Base-by-base conservation (phyloP, 2,113 vertebrate species). In the Catagonus wagneri region DNA sequence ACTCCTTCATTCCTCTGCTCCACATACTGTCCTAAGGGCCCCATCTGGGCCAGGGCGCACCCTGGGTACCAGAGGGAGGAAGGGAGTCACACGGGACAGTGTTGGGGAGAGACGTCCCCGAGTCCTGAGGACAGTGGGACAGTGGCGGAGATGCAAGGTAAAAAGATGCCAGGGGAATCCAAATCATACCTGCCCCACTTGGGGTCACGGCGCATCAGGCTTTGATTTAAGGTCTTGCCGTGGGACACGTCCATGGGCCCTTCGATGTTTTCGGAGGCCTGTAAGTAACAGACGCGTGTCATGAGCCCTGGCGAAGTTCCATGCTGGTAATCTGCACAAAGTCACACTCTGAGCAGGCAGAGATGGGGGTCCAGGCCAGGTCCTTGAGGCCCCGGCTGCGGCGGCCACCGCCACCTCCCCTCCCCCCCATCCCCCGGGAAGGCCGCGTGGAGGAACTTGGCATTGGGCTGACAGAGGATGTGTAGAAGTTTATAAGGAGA, bases 181-280 rank as follows among this genome's bases (percentile, higher is more conserved):
- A 29, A 44, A 36, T 9, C 58, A 16, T 22, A 7, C 17, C 1
- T 0, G 22, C 52, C 20, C 15, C 36, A 0, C 11, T 1, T 3
- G 6, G 39, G 39, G 25, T 23, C 23, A 7, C 15, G 0, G 1
- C 1, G 54, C 7, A 11, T 15, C 3, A 14, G 16, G 44, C 29
- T 75, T 78, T 12, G 79, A 69, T 72, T 71, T 29, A 7, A 56
- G 22, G 23, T 13, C 50, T 78, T 15, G 60, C 66, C 29, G 0
- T 0, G 7, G 7, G 8, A 52, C 58, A 2, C 15, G 61, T 75
- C 39, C 3, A 7, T 2, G 65, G 65, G n/a, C 27, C 54, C 14
- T 81, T 69, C 13, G 2, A 29, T 44, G 11, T 69, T n/a, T 52
- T 16, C 3, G 22, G 52, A n/a, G 50, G 50, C 75, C 29, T n/a